These are phyloP conservation scores for Leiothrix lutea DNA, from an alignment of 2,113 vertebrate genomes.

Conservation along the genomic window DNA sequence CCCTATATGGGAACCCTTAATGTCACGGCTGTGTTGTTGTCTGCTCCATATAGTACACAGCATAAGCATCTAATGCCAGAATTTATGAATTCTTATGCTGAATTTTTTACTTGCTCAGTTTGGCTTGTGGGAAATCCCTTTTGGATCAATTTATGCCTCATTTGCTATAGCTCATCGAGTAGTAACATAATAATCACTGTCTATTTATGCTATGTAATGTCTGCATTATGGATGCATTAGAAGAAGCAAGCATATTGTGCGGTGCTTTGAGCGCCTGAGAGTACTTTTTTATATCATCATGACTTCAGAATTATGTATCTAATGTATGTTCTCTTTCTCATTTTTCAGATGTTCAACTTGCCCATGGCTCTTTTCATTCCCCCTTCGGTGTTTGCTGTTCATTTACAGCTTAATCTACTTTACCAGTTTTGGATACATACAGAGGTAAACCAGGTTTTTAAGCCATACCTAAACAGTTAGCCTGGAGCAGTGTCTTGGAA, in stretches of 20 bases:
- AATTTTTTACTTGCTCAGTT: neutral
- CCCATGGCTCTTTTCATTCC: constrained; percentile 89
- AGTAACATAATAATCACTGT: neutral
- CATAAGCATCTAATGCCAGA: neutral
- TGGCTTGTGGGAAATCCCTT: neutral
- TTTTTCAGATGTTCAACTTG: constrained; percentile 85
- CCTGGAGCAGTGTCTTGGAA: constrained; percentile 73
- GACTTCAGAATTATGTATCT: neutral
- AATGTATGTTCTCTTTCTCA: neutral
- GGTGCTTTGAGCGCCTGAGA: neutral
- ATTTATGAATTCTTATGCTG: neutral
- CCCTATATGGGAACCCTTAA: neutral
- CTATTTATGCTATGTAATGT: neutral
- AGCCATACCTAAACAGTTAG: constrained; percentile 67
- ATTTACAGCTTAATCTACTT: constrained; percentile 91
- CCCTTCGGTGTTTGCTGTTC: constrained; percentile 86
- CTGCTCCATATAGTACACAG: neutral
- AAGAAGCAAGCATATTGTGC: neutral
- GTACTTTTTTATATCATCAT: neutral
- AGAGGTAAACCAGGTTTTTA: constrained; percentile 79
- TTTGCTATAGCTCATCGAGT: neutral
- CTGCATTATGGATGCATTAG: neutral
- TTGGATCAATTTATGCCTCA: neutral
- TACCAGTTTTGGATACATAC: constrained; percentile 99
- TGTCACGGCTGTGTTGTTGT: neutral